phyloP scores from a whole-genome alignment of 2,888 invertebrate genomes.

The Steinernema scapterisci region DNA sequence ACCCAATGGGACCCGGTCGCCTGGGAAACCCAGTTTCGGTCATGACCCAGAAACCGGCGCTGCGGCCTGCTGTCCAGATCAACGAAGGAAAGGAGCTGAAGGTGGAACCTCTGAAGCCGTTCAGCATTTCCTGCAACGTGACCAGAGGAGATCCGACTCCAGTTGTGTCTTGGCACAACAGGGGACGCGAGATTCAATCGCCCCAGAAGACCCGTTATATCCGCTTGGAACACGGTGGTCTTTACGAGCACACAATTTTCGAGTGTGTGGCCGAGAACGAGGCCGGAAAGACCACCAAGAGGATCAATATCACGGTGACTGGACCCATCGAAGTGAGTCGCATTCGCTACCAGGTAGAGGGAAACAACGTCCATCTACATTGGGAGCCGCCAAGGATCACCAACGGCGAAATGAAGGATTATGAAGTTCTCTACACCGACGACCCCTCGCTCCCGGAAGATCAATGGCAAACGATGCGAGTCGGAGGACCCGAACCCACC shows the following conservation, averaged over 20 bases:
- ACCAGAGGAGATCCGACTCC: slow-evolving; percentile 64
- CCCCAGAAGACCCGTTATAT: slow-evolving; percentile 8
- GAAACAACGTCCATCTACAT: slow-evolving; percentile 58
- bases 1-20: slow-evolving; percentile 62
- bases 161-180: slow-evolving; percentile 55
- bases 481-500: slow-evolving; percentile 51
- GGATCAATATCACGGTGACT: slow-evolving; percentile 58
- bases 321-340: slow-evolving; percentile 63
- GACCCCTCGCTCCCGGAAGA: slow-evolving; percentile 57
- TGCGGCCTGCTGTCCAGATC: slow-evolving; percentile 60
- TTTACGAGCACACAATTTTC: slow-evolving; percentile 59
- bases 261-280: slow-evolving; percentile 65
- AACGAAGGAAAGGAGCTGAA: slow-evolving; percentile 61
- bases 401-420: slow-evolving; percentile 63
- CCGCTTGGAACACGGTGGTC: slow-evolving; percentile 45
- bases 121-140: slow-evolving; percentile 62
- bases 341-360: slow-evolving; percentile 63
- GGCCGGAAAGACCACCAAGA: slow-evolving; percentile 60
- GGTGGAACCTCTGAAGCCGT: slow-evolving; percentile 59
- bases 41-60: slow-evolving; percentile 61
- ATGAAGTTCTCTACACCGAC: slow-evolving; percentile 63
- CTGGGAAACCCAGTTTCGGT: slow-evolving; percentile 62
- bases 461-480: slow-evolving; percentile 49
- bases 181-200: slow-evolving; percentile 8
- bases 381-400: slow-evolving; percentile 64